Base-by-base conservation (phyloP, 30 jellyfish, hydroid and myxozoan genomes). In the Clytia hemisphaerica region DNA sequence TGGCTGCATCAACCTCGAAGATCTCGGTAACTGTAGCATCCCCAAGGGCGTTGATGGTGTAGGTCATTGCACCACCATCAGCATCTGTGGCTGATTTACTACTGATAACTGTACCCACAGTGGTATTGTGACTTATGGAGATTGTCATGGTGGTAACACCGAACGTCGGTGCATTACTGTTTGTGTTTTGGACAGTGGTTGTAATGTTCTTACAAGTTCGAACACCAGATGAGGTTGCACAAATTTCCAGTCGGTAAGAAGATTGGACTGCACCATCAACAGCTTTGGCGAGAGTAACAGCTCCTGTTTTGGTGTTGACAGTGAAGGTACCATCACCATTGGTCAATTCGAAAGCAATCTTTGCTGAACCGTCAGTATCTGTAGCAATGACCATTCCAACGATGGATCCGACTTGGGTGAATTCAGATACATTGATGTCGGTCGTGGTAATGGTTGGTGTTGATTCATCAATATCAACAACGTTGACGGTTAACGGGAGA, bases 71-170 rank as follows among this genome's bases (percentile, higher is more conserved):
- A 33, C 87, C 93, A 58, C 92, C 92, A 59, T 80, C 93, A 24
- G 93, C 92, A 60, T 81, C 98, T 2, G 85, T 59, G 3, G 95
- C 98, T 15, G 58, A 4, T 2, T 70, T 70, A 12, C 79, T 73
- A 9, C 71, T 45, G 21, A 90, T 77, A n/a, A n/a, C n/a, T n/a
- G n/a, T n/a, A n/a, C n/a, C n/a, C n/a, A 51, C 83, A 2, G 80
- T 50, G 6, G 84, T 49, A 45, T 54, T 71, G 35, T 65, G 18
- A n/a, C 50, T 37, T 29, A 69, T 10, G 4, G 36, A 40, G 1
- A 73, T 53, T 10, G 70, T 28, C 16, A 57, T 21, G 14, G 69
- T 75, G 1, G 79, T 16, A 2, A 61, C 47, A 15, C 66, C 77
- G 57, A 90, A 90, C 16, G 19, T 47, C 7, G 94, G 95, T 32